Conservation (phyloP, 2,888 invertebrate species). For the Euzetes globulus region DNA sequence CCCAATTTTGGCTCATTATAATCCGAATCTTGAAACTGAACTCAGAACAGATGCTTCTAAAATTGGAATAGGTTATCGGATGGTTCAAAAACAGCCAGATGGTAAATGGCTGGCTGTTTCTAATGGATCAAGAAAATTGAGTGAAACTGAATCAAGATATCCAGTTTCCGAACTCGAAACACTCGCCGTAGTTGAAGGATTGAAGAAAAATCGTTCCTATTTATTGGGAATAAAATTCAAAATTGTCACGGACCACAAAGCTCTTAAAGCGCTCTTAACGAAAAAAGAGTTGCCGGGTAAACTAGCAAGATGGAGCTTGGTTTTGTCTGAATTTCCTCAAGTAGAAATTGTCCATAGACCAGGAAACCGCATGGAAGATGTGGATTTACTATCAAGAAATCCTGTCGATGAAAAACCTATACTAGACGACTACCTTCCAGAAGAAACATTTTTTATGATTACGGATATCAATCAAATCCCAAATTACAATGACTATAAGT, state of each 20-base stretch:
- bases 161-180: constrained; percentile 39
- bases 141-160: constrained; percentile 40
- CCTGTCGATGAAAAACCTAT: too few species aligned
- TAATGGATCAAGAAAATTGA: constrained; percentile 36
- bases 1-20: neutral
- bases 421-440: too few species aligned
- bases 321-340: neutral
- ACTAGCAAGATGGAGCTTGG: neutral
- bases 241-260: constrained; percentile 42
- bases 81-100: neutral
- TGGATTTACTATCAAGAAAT: neutral
- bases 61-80: neutral
- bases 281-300: neutral
- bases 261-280: constrained; percentile 23
- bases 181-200: constrained; percentile 38
- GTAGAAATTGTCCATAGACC: neutral
- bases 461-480: too few species aligned
- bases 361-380: neutral
- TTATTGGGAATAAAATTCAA: constrained; percentile 40
- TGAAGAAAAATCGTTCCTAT: constrained; percentile 39
- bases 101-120: neutral
- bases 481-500: too few species aligned
- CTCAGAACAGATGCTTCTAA: neutral
- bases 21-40: neutral
- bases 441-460: too few species aligned